Evolutionary conservation across 2,888 invertebrate genomes (phyloP).

Genomic region (Eudasyphora cyanicolor): DNA sequence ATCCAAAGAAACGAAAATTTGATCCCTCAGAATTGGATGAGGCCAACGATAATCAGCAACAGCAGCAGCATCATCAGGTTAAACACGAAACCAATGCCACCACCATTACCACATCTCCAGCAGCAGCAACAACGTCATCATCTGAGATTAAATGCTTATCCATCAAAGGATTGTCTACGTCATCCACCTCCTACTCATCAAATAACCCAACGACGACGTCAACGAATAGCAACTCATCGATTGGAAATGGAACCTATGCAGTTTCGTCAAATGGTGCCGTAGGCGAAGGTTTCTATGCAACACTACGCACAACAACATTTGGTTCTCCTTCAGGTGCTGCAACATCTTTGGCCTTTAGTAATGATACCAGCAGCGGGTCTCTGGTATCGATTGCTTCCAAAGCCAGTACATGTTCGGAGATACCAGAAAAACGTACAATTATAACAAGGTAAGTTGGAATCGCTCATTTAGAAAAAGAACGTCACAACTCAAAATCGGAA

Average conservation of each 20-base stretch:
- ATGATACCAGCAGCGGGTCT: conserved; percentile 71
- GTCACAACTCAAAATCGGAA: no score
- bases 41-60: conserved; percentile 67
- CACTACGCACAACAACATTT: conserved; percentile 61
- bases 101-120: conserved; percentile 64
- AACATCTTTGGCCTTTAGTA: conserved; percentile 27
- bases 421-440: conserved; percentile 73
- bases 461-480: no score
- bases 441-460: conserved; percentile 70
- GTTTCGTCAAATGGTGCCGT: conserved; percentile 49
- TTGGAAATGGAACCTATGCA: conserved; percentile 41
- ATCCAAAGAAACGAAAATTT: conserved; percentile 92
- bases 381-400: conserved; percentile 64
- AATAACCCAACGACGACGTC: conserved; percentile 32
- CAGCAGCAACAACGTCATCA: conserved; percentile 55
- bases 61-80: conserved; percentile 69
- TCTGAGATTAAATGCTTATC: conserved; percentile 26
- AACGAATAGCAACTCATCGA: conserved; percentile 14
- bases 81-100: conserved; percentile 57
- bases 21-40: conserved; percentile 79
- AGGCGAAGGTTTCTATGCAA: conserved; percentile 46
- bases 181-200: conserved; percentile 33
- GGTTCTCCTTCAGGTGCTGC: conserved; percentile 49
- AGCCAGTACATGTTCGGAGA: conserved; percentile 68
- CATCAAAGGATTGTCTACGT: conserved; percentile 6